A percentile compares a stretch with the other conserved stretches of the same genome.
These are phyloP conservation scores for Sorex fumeus DNA, from an alignment of 2,113 vertebrate genomes.

Conservation along the genomic window DNA sequence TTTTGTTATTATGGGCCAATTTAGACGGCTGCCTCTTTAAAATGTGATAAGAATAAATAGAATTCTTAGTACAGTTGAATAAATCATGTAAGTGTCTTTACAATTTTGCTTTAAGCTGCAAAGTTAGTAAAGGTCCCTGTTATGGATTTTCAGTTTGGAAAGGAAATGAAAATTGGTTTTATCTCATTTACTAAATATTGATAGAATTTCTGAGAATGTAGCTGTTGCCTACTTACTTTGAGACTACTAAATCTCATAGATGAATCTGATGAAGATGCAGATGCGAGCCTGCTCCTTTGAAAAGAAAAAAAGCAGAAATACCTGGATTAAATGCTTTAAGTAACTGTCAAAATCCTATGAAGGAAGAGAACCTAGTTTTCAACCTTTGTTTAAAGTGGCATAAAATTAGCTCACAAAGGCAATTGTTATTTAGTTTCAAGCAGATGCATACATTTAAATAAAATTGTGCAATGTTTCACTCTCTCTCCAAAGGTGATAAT, in stretches of 20 bases:
- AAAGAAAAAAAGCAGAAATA: slow-evolving; percentile 30
- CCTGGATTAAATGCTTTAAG: slow-evolving; percentile 79
- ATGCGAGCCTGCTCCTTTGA: slow-evolving; percentile 72
- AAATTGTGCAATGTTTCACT: slow-evolving; percentile 73
- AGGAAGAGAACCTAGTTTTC: slow-evolving; percentile 75
- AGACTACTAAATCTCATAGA: neutral
- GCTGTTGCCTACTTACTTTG: neutral
- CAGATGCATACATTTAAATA: slow-evolving; percentile 77
- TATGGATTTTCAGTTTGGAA: slow-evolving; percentile 73
- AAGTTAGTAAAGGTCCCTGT: slow-evolving; percentile 53
- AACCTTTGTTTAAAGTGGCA: slow-evolving; percentile 81
- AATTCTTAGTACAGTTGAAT: slow-evolving; percentile 42
- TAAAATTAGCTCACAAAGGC: slow-evolving; percentile 71
- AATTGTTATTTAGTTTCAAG: slow-evolving; percentile 74
- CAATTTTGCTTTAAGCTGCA: slow-evolving; percentile 39
- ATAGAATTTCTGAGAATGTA: slow-evolving; percentile 56
- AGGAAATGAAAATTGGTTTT: slow-evolving; percentile 81
- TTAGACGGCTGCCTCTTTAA: slow-evolving; percentile 57
- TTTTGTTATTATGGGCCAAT: slow-evolving; percentile 23
- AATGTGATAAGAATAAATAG: slow-evolving; percentile 64
- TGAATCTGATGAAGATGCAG: slow-evolving; percentile 64
- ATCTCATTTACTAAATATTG: slow-evolving; percentile 68
- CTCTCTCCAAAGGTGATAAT: slow-evolving; percentile 76
- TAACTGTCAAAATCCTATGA: slow-evolving; percentile 79
- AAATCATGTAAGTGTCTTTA: slow-evolving; percentile 71